These are phyloP conservation scores for Montipora foliosa DNA, from an alignment of 64 coral and sea anemone species.

Conservation along the genomic window DNA sequence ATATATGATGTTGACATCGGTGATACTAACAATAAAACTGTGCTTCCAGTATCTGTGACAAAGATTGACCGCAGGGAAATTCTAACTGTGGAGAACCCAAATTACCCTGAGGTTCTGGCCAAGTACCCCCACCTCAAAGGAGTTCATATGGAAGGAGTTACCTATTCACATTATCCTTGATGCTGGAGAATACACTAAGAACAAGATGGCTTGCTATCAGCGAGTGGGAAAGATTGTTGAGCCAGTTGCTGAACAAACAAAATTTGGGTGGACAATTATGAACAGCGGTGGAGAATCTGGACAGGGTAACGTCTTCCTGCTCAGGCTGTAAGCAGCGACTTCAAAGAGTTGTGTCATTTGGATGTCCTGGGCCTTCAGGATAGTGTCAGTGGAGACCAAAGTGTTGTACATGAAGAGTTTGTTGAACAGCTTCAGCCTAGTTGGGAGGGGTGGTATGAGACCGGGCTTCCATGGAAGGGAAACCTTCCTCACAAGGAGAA, in stretches of 20 bases:
- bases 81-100: slow-evolving; percentile 33
- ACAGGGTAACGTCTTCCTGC: too few species aligned
- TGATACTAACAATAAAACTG: neutral
- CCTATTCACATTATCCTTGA: slow-evolving; percentile 6
- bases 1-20: slow-evolving; percentile 39
- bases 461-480: neutral
- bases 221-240: slow-evolving; percentile 31
- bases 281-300: too few species aligned
- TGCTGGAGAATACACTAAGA: slow-evolving; percentile 42
- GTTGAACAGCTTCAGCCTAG: too few species aligned
- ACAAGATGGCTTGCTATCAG: slow-evolving; percentile 37
- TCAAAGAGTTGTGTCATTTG: too few species aligned
- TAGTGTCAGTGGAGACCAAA: too few species aligned
- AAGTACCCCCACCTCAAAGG: neutral
- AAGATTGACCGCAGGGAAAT: slow-evolving; percentile 31
- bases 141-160: too few species aligned
- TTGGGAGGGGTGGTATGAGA: too few species aligned
- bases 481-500: slow-evolving; percentile 15
- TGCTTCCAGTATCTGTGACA: slow-evolving; percentile 7
- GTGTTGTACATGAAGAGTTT: too few species aligned
- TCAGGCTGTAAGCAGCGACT: too few species aligned
- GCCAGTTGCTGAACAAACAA: neutral
- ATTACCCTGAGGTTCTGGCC: slow-evolving; percentile 16
- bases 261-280: neutral
- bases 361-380: too few species aligned